These are phyloP conservation scores for Ascaphus truei DNA, from an alignment of 2,113 vertebrate species.

Conservation along the genomic window DNA sequence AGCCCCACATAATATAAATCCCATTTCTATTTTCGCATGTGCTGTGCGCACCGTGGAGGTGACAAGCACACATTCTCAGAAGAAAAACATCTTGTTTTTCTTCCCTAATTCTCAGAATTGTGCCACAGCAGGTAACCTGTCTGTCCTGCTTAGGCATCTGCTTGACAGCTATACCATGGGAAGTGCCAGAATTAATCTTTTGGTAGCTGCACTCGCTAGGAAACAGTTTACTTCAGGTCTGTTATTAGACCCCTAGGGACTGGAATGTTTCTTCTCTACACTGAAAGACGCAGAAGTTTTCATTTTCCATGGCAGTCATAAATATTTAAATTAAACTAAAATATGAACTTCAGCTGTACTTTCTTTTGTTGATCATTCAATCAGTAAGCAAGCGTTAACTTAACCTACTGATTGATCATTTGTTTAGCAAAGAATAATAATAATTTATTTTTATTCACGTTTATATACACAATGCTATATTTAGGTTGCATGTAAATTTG, in stretches of 20 bases:
- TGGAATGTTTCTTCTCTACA: slow-evolving; percentile 42
- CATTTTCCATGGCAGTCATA: no score
- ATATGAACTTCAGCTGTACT: no score
- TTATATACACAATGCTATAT: no score
- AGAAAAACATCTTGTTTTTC: slow-evolving; percentile 17
- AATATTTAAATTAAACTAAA: no score
- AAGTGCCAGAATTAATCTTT: slow-evolving; percentile 54
- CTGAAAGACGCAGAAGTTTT: slow-evolving; percentile 20
- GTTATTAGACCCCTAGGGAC: slow-evolving; percentile 49
- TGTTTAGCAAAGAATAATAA: no score
- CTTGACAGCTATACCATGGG: slow-evolving; percentile 51
- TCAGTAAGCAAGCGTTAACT: no score
- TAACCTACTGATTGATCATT: no score
- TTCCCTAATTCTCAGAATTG: slow-evolving; percentile 41
- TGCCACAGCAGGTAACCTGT: slow-evolving; percentile 57
- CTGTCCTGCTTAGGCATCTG: slow-evolving; percentile 53
- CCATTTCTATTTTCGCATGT: background rate
- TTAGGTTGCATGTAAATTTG: no score
- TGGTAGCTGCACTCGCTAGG: slow-evolving; percentile 46
- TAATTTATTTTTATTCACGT: no score
- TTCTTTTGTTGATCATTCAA: no score
- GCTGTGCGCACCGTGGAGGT: background rate
- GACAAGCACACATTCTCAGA: background rate
- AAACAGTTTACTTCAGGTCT: slow-evolving; percentile 46
- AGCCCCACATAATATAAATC: no score